phyloP scores from a whole-genome alignment of 2,888 invertebrate species.

The Napeogenes inachia region DNA sequence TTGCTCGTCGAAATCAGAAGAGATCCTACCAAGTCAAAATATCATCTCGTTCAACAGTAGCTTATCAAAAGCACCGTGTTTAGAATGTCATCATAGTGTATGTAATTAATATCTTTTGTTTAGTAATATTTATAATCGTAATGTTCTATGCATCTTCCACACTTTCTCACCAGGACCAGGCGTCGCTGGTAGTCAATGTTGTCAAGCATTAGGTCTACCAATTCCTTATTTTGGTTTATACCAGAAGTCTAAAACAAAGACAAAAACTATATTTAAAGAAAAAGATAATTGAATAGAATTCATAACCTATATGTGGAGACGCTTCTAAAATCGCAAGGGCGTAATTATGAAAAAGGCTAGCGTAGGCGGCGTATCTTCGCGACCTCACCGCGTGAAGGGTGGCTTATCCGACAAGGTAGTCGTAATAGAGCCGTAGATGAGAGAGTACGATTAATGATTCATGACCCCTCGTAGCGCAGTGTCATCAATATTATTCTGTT shows the following conservation, averaged over 20 bases:
- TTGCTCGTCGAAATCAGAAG: too few relatives aligned
- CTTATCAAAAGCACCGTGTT: too few relatives aligned
- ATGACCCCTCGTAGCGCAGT: constrained; percentile 76
- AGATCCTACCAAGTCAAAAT: too few relatives aligned
- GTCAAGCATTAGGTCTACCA: too few relatives aligned
- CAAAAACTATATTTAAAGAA: background rate
- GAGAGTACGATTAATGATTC: constrained; percentile 77
- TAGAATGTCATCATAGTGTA: too few relatives aligned
- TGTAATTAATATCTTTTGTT: too few relatives aligned
- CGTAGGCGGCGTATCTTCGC: constrained; percentile 38
- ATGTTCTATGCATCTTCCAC: too few relatives aligned
- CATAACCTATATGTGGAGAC: background rate
- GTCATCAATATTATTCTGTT: constrained; percentile 79
- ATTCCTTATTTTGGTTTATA: too few relatives aligned
- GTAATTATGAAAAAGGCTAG: constrained; percentile 46
- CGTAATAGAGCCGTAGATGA: constrained; percentile 76
- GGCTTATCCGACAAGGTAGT: constrained; percentile 71
- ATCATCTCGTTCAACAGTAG: too few relatives aligned
- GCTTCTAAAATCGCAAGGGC: constrained; percentile 23
- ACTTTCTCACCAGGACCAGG: too few relatives aligned
- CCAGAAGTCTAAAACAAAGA: background rate
- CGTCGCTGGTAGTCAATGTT: too few relatives aligned
- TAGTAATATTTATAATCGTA: too few relatives aligned
- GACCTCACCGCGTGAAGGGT: constrained; percentile 62
- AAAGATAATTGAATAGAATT: constrained; percentile 8